Percentiles rank a stretch among this genome's conserved stretches.
These are phyloP conservation scores for Lepidocyrtoides sp. DNA, from an alignment of 2,888 invertebrate genomes.

Conservation along the genomic window DNA sequence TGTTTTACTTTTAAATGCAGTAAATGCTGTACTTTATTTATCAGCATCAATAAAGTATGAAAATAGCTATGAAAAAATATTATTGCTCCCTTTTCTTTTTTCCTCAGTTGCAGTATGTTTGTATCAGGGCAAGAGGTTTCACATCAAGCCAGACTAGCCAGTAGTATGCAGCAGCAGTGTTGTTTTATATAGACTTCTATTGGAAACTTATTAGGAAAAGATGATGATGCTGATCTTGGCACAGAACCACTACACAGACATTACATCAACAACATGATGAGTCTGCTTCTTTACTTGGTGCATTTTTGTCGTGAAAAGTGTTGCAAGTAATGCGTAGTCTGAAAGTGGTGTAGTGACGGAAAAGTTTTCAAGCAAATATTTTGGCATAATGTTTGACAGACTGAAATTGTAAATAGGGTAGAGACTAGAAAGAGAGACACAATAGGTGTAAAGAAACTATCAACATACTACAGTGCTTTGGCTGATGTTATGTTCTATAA, in stretches of 20 bases:
- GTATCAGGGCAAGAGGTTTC: neutral
- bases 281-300: constrained; percentile 14
- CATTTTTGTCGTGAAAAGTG: neutral
- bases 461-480: neutral
- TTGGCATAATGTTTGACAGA: constrained; percentile 22
- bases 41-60: constrained; percentile 37
- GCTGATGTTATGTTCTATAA: neutral
- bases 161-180: no score
- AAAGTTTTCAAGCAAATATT: neutral
- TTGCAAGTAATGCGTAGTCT: neutral
- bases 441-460: neutral
- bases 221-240: constrained; percentile 48
- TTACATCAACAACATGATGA: no score
- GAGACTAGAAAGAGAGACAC: neutral
- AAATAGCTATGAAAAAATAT: constrained; percentile 2
- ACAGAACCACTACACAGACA: neutral
- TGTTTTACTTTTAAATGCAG: neutral
- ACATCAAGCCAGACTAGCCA: neutral
- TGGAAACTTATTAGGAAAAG: neutral
- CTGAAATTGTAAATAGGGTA: neutral
- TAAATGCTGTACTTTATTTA: neutral
- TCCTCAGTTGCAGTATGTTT: neutral
- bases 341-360: neutral
- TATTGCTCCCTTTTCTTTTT: neutral
- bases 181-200: neutral